Evolutionary conservation across 2,113 vertebrate species (phyloP).

Genomic region (Euleptes europaea): DNA sequence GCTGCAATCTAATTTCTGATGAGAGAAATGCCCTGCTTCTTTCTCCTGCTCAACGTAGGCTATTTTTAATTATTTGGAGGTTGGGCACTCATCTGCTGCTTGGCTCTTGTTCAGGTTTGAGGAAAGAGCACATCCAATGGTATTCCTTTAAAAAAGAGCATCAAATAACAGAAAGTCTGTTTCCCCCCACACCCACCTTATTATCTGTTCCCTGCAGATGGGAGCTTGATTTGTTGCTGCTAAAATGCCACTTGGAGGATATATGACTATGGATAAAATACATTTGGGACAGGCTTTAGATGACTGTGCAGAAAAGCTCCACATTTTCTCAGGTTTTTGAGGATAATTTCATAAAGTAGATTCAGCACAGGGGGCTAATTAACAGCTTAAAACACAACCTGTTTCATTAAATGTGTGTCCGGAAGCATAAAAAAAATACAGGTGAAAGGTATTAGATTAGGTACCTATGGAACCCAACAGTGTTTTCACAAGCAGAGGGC

Average conservation of each 20-base stretch:
- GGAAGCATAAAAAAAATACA: background rate
- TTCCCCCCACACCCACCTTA: background rate
- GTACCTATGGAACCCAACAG: background rate
- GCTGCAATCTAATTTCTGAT: background rate
- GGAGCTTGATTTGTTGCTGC: background rate
- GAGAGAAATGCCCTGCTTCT: background rate
- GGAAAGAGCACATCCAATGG: background rate
- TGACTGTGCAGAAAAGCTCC: background rate
- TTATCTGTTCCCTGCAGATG: background rate
- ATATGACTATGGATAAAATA: background rate
- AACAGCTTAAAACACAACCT: constrained; percentile 24
- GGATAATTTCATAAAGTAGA: background rate
- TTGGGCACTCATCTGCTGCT: background rate
- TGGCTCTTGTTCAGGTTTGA: background rate
- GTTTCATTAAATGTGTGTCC: background rate
- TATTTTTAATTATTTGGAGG: background rate
- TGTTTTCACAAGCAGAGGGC: background rate
- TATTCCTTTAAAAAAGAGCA: background rate
- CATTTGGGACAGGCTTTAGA: background rate
- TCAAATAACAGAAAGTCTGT: background rate
- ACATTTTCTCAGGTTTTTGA: background rate
- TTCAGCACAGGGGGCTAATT: background rate
- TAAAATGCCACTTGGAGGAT: background rate
- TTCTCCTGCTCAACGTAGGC: background rate
- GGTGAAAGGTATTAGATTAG: too few species aligned